These are phyloP conservation scores for Meloidogyne floridensis DNA, from an alignment of 1,140 invertebrate species.

Conservation along the genomic window DNA sequence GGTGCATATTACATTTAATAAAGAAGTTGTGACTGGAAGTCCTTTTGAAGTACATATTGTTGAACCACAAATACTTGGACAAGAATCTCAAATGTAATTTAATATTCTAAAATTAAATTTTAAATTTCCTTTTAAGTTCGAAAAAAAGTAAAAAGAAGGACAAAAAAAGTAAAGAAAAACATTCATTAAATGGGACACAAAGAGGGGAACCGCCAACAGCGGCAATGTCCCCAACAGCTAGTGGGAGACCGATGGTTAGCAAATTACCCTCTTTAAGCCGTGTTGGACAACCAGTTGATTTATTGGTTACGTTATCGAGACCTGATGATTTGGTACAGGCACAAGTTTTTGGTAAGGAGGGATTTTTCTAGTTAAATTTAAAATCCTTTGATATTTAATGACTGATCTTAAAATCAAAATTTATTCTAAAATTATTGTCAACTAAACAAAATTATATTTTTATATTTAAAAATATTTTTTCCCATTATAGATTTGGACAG, in stretches of 20 bases:
- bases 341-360: constrained; percentile 22
- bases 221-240: constrained; percentile 79
- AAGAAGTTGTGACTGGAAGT: constrained; percentile 66
- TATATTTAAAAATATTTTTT: not conserved
- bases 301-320: constrained; percentile 73
- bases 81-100: constrained; percentile 16
- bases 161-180: constrained; percentile 55
- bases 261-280: constrained; percentile 82
- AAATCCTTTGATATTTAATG: too few species aligned
- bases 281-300: constrained; percentile 81
- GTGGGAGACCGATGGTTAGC: constrained; percentile 72
- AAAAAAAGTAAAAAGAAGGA: constrained; percentile 50
- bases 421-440: too few species aligned
- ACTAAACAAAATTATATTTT: too few species aligned
- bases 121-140: constrained; percentile 26
- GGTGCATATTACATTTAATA: constrained; percentile 65
- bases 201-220: constrained; percentile 43
- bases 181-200: constrained; percentile 38
- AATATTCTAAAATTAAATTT: not conserved
- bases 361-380: too few species aligned
- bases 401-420: too few species aligned
- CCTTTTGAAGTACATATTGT: constrained; percentile 61
- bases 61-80: constrained; percentile 35
- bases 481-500: constrained; percentile 39
- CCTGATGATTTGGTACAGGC: constrained; percentile 36